phyloP scores from a whole-genome alignment of 2,888 invertebrate species.

The Tanaodytes sp. region DNA sequence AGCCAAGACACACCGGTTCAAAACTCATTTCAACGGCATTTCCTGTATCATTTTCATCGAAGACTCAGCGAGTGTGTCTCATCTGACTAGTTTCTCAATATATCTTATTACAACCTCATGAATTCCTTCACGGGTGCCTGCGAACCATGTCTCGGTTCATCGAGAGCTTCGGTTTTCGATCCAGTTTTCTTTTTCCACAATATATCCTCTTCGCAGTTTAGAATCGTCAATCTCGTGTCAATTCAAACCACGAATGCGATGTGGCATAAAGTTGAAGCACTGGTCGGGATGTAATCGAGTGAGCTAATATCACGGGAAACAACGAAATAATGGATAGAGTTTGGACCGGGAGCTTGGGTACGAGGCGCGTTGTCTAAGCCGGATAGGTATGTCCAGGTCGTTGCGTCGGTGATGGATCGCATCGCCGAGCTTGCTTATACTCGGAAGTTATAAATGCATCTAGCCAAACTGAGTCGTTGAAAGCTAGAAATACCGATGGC shows the following conservation, averaged over 20 bases:
- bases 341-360: constrained; percentile 32
- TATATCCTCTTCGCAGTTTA: constrained; percentile 44
- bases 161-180: too few species aligned
- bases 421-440: constrained; percentile 61
- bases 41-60: constrained; percentile 42
- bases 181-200: too few species aligned
- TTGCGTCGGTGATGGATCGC: constrained; percentile 62
- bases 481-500: constrained; percentile 44
- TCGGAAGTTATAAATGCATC: constrained; percentile 60
- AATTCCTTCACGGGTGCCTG: not conserved
- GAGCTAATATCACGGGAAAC: constrained; percentile 61
- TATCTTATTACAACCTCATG: constrained; percentile 11
- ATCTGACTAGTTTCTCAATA: constrained; percentile 11
- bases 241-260: constrained; percentile 47
- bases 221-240: constrained; percentile 56
- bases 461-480: constrained; percentile 21
- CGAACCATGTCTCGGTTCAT: constrained; percentile 14
- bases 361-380: constrained; percentile 30
- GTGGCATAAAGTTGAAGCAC: constrained; percentile 38
- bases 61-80: not conserved
- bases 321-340: constrained; percentile 58
- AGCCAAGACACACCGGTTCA: not conserved
- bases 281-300: constrained; percentile 45
- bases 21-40: constrained; percentile 22
- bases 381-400: constrained; percentile 40